Percentiles rank a stretch among this genome's conserved stretches.
These are phyloP conservation scores for Danio choprae DNA, from an alignment of 2,797 vertebrate genomes.

Conservation along the genomic window DNA sequence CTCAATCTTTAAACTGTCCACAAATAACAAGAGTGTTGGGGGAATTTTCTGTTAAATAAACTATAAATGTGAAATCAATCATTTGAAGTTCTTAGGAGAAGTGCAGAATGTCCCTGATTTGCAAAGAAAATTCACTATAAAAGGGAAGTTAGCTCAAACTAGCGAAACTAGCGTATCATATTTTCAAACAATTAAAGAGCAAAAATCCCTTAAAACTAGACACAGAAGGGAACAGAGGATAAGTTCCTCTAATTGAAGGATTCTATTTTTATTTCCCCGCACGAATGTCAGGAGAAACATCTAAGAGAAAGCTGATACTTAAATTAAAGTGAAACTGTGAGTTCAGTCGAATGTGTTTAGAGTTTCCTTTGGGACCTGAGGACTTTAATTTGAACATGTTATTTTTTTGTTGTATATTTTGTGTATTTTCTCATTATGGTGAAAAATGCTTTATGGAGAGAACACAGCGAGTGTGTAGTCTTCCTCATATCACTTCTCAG, in stretches of 20 bases:
- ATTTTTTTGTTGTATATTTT: not conserved
- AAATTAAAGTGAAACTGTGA: not conserved
- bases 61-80: not conserved
- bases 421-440: conserved; percentile 16
- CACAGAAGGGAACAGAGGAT: not conserved
- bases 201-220: not conserved
- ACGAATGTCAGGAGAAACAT: not conserved
- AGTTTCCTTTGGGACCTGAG: not conserved
- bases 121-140: not conserved
- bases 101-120: not conserved
- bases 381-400: not conserved
- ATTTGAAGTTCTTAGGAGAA: not conserved
- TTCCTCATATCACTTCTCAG: conserved; percentile 2
- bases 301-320: not conserved
- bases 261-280: not conserved
- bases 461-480: not conserved
- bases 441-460: not conserved
- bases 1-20: not conserved
- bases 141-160: not conserved
- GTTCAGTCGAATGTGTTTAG: not conserved
- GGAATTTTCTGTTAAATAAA: not conserved
- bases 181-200: not conserved
- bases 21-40: not conserved
- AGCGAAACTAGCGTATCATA: not conserved
- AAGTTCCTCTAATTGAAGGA: not conserved